A percentile compares a stretch with the other conserved stretches of the same genome.
Conservation (phyloP, 2,888 invertebrate species). For the Eupithecia subumbrata region DNA sequence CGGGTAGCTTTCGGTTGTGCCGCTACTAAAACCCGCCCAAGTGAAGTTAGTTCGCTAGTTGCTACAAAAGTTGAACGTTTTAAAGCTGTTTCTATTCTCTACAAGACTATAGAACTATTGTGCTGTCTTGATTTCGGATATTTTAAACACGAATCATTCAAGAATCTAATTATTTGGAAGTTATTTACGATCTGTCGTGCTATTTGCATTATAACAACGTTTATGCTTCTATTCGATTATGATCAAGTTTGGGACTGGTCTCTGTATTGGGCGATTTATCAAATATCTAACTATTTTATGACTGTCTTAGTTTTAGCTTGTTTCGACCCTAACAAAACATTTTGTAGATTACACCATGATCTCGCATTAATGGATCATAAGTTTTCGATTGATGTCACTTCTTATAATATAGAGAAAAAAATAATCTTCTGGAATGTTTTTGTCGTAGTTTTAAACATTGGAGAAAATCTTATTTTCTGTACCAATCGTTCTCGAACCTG, state of each 20-base stretch:
- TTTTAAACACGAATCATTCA: not conserved
- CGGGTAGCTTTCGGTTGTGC: not conserved
- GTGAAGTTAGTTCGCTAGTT: not conserved
- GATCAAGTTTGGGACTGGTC: not conserved
- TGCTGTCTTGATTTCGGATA: slow-evolving; percentile 1
- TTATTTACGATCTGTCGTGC: not conserved
- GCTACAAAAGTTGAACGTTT: not conserved
- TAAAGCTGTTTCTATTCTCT: not conserved
- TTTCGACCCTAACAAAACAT: not conserved
- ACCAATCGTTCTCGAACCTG: not conserved
- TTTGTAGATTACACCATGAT: not conserved
- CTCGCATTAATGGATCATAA: not conserved
- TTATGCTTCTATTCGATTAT: not conserved
- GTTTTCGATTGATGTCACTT: not conserved
- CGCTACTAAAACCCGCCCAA: not conserved
- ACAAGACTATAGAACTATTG: not conserved
- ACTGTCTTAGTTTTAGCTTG: not conserved
- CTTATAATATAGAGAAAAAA: not conserved
- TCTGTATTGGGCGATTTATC: not conserved
- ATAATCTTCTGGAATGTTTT: not conserved
- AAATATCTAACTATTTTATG: not conserved
- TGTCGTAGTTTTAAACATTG: not conserved
- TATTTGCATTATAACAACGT: not conserved
- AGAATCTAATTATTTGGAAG: slow-evolving; percentile 1
- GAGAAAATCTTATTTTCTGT: not conserved